phyloP scores from a whole-genome alignment of 2,888 invertebrate species.

The Scaptomyza flava region DNA sequence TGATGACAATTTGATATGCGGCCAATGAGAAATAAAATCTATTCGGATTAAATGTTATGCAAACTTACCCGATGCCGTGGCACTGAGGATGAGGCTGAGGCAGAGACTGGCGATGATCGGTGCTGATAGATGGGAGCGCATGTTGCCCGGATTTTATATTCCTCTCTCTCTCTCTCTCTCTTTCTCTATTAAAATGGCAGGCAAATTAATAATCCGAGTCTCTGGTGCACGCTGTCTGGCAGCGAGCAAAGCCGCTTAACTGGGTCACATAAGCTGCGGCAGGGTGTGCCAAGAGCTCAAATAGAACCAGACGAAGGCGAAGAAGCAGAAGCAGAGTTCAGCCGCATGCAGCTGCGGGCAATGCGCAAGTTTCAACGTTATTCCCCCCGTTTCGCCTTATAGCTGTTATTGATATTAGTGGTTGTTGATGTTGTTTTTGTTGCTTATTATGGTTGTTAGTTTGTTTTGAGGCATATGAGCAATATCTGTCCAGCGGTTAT shows the following conservation, averaged over 20 bases:
- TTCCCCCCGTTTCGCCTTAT: constrained; percentile 1
- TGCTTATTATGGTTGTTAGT: constrained; percentile 29
- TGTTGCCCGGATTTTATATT: constrained; percentile 46
- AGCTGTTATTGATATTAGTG: constrained; percentile 43
- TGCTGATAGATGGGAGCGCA: constrained; percentile 38
- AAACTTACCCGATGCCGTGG: constrained; percentile 67
- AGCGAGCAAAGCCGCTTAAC: constrained; percentile 54
- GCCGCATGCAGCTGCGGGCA: constrained; percentile 48
- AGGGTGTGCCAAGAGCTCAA: constrained; percentile 29
- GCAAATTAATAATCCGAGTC: constrained; percentile 69
- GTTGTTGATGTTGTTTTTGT: constrained; percentile 6
- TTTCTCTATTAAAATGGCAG: constrained; percentile 58
- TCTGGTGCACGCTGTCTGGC: constrained; percentile 24
- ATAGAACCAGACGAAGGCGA: neutral
- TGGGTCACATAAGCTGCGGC: constrained; percentile 70
- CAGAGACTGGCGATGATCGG: constrained; percentile 47
- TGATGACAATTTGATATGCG: constrained; percentile 54
- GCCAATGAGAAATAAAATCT: constrained; percentile 1
- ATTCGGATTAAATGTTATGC: constrained; percentile 40
- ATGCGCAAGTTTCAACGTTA: constrained; percentile 26
- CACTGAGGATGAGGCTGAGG: constrained; percentile 23
- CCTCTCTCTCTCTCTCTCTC: neutral
- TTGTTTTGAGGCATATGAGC: constrained; percentile 13
- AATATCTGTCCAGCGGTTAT: constrained; percentile 14
- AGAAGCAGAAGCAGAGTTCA: neutral